Conservation (phyloP, 2,113 vertebrate species). For the Ibidorhyncha struthersii region DNA sequence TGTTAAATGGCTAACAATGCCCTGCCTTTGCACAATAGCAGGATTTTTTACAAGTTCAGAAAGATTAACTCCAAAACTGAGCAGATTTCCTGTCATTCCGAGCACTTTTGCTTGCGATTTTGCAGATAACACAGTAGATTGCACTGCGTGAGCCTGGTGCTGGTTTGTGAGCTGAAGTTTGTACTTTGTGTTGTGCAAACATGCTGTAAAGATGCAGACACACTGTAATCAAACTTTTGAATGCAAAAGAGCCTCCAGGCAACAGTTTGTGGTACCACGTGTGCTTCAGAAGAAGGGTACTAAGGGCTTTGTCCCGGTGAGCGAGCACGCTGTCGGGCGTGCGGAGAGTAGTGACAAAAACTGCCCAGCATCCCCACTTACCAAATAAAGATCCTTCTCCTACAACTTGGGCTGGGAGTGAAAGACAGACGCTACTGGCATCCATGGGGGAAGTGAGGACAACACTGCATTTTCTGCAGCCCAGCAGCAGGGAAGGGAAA, state of each 20-base stretch:
- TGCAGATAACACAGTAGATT: neutral
- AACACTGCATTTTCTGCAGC: neutral
- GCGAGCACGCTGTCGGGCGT: fast-evolving
- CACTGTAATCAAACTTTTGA: neutral
- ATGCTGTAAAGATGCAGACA: neutral
- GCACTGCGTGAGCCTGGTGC: neutral
- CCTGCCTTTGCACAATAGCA: neutral
- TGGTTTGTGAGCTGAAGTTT: neutral
- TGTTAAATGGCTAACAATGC: neutral
- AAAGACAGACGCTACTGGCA: neutral
- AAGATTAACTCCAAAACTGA: neutral
- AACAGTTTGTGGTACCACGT: neutral
- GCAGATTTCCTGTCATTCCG: neutral
- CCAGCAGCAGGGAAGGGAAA: neutral
- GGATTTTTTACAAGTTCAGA: neutral
- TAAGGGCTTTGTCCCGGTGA: fast-evolving
- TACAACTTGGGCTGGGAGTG: fast-evolving
- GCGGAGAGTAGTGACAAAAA: neutral
- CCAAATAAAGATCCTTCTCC: neutral
- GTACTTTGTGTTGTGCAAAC: neutral
- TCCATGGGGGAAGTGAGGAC: fast-evolving
- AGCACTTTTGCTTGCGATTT: neutral
- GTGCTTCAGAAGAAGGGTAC: neutral
- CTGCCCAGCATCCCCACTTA: neutral
- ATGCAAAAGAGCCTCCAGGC: neutral